Conservation (phyloP, 2,888 invertebrate species). For the Siphlonurus alternatus region DNA sequence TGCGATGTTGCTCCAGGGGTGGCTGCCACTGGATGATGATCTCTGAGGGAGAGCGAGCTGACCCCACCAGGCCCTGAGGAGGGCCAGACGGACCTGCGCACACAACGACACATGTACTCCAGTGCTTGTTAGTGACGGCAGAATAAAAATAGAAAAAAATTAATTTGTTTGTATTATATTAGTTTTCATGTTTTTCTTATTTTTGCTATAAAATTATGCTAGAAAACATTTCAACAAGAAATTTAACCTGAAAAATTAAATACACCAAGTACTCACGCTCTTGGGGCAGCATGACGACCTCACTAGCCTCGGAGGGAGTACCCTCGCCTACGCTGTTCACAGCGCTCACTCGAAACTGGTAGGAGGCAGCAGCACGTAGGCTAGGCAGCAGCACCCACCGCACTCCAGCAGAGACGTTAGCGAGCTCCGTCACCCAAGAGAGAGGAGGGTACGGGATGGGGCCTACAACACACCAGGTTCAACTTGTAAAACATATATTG, state of each 20-base stretch:
- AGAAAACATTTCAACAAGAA: too few species aligned
- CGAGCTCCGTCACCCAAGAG: slow-evolving; percentile 76
- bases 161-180: too few species aligned
- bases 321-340: slow-evolving; percentile 95
- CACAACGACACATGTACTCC: too few species aligned
- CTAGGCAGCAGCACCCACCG: slow-evolving; percentile 67
- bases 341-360: slow-evolving; percentile 93
- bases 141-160: too few species aligned
- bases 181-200: too few species aligned
- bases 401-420: slow-evolving; percentile 67
- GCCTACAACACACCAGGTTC: slow-evolving; percentile 47
- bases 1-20: slow-evolving; percentile 83
- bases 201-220: too few species aligned
- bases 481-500: too few species aligned
- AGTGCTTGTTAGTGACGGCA: too few species aligned
- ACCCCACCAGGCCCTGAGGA: slow-evolving; percentile 86
- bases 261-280: slow-evolving; percentile 51
- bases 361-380: slow-evolving; percentile 85
- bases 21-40: slow-evolving; percentile 97
- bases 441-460: slow-evolving; percentile 69
- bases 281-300: slow-evolving; percentile 81
- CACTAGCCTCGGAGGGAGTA: slow-evolving; percentile 74
- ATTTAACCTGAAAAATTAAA: too few species aligned
- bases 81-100: slow-evolving; percentile 83
- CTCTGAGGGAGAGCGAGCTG: slow-evolving; percentile 83